Base-by-base conservation (phyloP, 2,888 invertebrate genomes). In the Griposia aprilina region DNA sequence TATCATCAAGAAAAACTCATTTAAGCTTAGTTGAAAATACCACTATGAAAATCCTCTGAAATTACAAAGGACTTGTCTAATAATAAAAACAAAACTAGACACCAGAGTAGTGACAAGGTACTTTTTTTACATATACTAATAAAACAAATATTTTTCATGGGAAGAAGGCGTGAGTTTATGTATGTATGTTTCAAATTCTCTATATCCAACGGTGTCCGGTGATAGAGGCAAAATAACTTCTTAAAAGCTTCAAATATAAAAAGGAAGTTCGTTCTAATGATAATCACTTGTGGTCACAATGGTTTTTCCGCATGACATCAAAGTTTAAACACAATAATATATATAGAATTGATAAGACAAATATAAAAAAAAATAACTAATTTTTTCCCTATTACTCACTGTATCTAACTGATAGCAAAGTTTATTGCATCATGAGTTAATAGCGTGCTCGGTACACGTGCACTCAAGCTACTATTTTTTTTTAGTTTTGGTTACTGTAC, bases 371-470 rank as follows among this genome's bases (percentile, higher is more conserved):
- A 74, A 73, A 50, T 36, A 13, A 57, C 30, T 36, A 10, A 5
- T 76, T 74, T 80, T 81, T 78, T 73, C 66, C 57, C 66, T 84
- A 87, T 89, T 89, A 84, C 68, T 83, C 84, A 84, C 63, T 76
- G 82, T 85, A 83, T 89, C 82, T 81, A 66, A 74, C 78, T 80
- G 89, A 89, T 87, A 87, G 86, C 78, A 45, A 67, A 77, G 80
- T 81, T 84, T 82, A 84, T 88, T 89, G 81, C 83, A 89, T 81
- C 90, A 89, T 78, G 88, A 83, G 81, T 77, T 77, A 63, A 78
- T 63, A 65, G 73, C 81, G 84, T 84, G 88, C 50, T 74, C 62
- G 48, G 85, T 87, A 70, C 88, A 81, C 71, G 79, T 85, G 87
- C 74, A 87, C 83, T 73, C 0, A 52, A 45, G 11, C 11, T 41